These are phyloP conservation scores for Atta colombica DNA, from an alignment of 1,140 invertebrate species.

Conservation along the genomic window DNA sequence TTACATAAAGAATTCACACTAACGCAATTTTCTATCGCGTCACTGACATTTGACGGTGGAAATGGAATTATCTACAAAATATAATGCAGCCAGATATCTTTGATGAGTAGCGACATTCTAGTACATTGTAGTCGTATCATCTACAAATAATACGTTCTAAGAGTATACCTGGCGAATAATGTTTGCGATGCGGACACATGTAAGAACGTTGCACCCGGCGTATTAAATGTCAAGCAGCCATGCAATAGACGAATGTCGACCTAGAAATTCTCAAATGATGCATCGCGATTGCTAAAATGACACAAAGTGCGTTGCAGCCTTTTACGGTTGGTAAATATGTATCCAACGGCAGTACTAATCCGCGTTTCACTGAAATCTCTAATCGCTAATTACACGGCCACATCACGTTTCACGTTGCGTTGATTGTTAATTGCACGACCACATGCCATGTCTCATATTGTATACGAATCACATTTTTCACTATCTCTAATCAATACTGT, in stretches of 20 bases:
- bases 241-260: conserved; percentile 9
- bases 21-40: conserved; percentile 28
- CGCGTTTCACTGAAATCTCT: not conserved
- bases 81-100: conserved; percentile 47
- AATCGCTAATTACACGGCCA: not conserved
- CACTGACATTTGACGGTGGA: conserved; percentile 67
- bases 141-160: conserved; percentile 62
- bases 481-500: not conserved
- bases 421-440: conserved; percentile 9
- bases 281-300: conserved; percentile 41
- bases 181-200: not conserved
- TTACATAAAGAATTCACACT: conserved; percentile 25
- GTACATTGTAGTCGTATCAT: conserved; percentile 31
- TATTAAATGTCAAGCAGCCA: conserved; percentile 70
- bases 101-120: conserved; percentile 24
- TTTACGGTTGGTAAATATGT: not conserved
- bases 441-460: not conserved
- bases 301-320: not conserved
- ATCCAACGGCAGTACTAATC: not conserved
- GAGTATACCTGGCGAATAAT: conserved; percentile 49
- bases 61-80: conserved; percentile 35
- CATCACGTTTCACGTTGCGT: not conserved
- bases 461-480: not conserved
- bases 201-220: conserved; percentile 25
- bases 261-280: conserved; percentile 50